Evolutionary conservation across 2,113 vertebrate genomes (phyloP).

Genomic region (Carlito syrichta): DNA sequence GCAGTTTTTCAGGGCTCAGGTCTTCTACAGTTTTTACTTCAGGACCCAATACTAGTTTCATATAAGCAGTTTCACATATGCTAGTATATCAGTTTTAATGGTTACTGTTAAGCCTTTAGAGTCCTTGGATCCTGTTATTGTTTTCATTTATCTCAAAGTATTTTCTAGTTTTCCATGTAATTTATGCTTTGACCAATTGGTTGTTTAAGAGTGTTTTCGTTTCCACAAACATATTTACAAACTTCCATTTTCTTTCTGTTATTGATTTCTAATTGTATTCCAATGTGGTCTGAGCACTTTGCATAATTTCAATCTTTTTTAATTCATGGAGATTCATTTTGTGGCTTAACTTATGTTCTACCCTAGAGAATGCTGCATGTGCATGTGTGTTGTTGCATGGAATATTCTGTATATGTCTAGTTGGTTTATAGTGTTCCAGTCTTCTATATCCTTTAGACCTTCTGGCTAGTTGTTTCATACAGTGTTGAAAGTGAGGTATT

Average conservation of each 20-base stretch:
- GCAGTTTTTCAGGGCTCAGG: no score
- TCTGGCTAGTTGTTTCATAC: neutral
- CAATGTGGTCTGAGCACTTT: neutral
- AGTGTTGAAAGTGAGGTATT: neutral
- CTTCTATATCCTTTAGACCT: neutral
- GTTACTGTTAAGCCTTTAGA: neutral
- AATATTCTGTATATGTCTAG: neutral
- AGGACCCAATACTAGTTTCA: no score
- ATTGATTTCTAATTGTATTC: slow-evolving; percentile 32
- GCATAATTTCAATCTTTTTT: slow-evolving; percentile 1
- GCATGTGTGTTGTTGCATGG: neutral
- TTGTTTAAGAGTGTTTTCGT: neutral
- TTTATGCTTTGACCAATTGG: neutral
- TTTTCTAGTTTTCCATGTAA: neutral
- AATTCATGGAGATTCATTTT: neutral
- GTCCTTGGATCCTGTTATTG: neutral
- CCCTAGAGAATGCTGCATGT: neutral
- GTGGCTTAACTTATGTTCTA: neutral
- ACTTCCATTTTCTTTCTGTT: neutral
- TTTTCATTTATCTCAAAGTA: neutral
- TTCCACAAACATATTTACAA: neutral
- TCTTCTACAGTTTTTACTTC: no score
- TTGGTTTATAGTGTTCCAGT: neutral
- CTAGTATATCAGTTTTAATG: neutral
- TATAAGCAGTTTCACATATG: no score